Evolutionary conservation across 2,113 vertebrate species (phyloP).

Genomic region (Corvus moneduloides): DNA sequence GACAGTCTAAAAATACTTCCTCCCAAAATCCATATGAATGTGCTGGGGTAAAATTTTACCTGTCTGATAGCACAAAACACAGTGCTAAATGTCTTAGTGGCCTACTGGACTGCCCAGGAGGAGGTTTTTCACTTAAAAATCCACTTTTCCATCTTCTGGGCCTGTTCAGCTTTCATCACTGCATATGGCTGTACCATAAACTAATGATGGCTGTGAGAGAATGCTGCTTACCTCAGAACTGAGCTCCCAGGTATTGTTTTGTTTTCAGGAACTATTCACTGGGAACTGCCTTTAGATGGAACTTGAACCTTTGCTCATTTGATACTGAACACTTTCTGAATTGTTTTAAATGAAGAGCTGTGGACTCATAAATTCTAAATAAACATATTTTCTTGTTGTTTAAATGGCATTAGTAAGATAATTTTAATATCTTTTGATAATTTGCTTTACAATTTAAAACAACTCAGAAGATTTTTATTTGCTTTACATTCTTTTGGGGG

Average conservation of each 20-base stretch:
- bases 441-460: not conserved
- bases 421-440: not conserved
- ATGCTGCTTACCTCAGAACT: not conserved
- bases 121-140: not conserved
- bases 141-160: not conserved
- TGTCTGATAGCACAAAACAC: not conserved
- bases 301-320: not conserved
- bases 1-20: not conserved
- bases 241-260: not conserved
- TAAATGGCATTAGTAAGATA: not conserved
- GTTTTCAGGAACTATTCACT: not conserved
- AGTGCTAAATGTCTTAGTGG: not conserved
- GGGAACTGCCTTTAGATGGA: not conserved
- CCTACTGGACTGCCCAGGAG: not conserved
- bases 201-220: not conserved
- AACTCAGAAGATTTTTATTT: not conserved
- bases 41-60: not conserved
- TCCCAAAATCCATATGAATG: not conserved
- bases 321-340: not conserved
- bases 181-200: not conserved
- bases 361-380: not conserved
- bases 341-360: not conserved
- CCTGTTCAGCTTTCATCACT: not conserved
- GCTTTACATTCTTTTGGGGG: not conserved
- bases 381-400: not conserved